Conservation (phyloP, 2,888 invertebrate genomes). For the Cephus pulcher region DNA sequence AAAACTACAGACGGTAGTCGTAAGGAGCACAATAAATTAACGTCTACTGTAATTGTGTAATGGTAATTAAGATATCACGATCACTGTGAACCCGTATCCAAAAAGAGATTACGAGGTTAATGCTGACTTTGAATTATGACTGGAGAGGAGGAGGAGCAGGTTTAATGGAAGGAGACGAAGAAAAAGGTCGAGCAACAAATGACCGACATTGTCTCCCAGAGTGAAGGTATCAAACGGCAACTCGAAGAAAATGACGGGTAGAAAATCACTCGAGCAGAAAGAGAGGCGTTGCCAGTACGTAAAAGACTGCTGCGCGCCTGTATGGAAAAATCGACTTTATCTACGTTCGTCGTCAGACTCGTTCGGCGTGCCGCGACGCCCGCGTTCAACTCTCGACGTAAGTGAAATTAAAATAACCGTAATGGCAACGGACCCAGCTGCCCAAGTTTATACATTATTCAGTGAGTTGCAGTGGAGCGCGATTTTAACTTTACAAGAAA, state of each 20-base stretch:
- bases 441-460: background rate
- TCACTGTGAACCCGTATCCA: background rate
- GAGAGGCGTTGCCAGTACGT: background rate
- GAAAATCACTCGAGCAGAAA: background rate
- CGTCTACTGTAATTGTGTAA: background rate
- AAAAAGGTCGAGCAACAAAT: background rate
- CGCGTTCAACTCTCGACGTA: background rate
- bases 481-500: background rate
- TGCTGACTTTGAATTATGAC: background rate
- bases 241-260: background rate
- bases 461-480: background rate
- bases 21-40: background rate
- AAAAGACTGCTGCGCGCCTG: background rate
- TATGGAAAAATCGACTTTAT: background rate
- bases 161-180: background rate
- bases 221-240: background rate
- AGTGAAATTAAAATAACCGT: background rate
- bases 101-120: background rate
- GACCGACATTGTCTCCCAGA: background rate
- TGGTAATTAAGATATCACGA: conserved; percentile 26
- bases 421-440: background rate
- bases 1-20: background rate
- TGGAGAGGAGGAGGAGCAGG: background rate
- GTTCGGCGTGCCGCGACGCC: background rate
- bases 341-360: background rate